Evolutionary conservation across 2,888 invertebrate genomes (phyloP).

Genomic region (Dyspetes luteomarginatus): DNA sequence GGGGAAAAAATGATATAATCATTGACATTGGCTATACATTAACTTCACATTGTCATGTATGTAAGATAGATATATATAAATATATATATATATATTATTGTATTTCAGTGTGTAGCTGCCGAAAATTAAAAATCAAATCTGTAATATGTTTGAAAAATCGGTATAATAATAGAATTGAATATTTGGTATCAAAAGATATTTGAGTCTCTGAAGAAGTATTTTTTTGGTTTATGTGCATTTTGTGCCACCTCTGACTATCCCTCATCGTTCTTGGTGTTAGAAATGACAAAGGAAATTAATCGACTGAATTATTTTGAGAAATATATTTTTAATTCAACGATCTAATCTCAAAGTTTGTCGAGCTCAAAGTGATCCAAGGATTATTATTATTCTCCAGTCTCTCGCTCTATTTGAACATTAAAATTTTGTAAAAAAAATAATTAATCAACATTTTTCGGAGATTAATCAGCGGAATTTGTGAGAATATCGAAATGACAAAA

Average conservation of each 20-base stretch:
- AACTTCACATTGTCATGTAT: constrained; percentile 60
- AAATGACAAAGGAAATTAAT: background rate
- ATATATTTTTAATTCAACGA: background rate
- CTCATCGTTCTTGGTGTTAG: constrained; percentile 23
- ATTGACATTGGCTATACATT: constrained; percentile 61
- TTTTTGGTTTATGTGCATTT: background rate
- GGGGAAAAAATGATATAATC: constrained; percentile 29
- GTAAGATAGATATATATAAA: constrained; percentile 58
- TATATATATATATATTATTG: no score
- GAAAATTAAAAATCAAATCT: constrained; percentile 60
- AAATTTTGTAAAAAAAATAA: constrained; percentile 1
- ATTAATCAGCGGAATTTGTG: constrained; percentile 39
- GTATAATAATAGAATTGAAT: constrained; percentile 62
- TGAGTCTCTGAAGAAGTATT: constrained; percentile 17
- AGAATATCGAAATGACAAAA: constrained; percentile 2
- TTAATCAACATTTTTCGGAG: constrained; percentile 14
- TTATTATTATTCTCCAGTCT: background rate
- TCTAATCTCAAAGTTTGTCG: background rate
- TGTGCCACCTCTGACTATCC: constrained; percentile 36
- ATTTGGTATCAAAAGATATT: constrained; percentile 45
- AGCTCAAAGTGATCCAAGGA: background rate
- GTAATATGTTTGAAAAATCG: constrained; percentile 59
- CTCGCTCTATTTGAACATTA: background rate
- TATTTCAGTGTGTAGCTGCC: constrained; percentile 60
- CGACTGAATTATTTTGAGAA: background rate